A percentile compares a stretch with the other conserved stretches of the same genome.
Conservation (phyloP, 1,140 invertebrate species). For the Zaprionus gabonicus region DNA sequence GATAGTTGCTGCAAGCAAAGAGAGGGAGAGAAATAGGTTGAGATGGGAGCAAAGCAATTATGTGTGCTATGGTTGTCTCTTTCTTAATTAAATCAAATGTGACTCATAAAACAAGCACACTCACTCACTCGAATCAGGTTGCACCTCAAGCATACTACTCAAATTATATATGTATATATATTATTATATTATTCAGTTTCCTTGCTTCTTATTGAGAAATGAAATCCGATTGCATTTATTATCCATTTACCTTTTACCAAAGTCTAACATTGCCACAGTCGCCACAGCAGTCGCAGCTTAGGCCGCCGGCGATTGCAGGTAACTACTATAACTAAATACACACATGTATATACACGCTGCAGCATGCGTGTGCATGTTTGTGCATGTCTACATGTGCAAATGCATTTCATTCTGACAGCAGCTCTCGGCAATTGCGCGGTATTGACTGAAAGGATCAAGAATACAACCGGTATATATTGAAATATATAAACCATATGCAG, state of each 20-base stretch:
- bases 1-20: constrained; percentile 91
- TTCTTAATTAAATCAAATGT: constrained; percentile 43
- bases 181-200: neutral
- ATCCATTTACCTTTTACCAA: neutral
- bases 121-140: constrained; percentile 22
- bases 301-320: constrained; percentile 14
- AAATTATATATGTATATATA: neutral
- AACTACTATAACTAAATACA: constrained; percentile 8
- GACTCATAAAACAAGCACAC: constrained; percentile 17
- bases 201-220: neutral
- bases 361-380: neutral
- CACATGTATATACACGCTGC: neutral
- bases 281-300: constrained; percentile 8
- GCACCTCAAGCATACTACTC: neutral
- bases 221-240: neutral
- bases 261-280: constrained; percentile 15
- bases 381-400: neutral
- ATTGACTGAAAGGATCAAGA: too few species aligned
- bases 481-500: too few species aligned
- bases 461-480: too few species aligned
- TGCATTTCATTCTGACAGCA: neutral
- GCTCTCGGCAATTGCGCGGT: neutral
- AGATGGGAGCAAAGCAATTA: constrained; percentile 37
- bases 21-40: neutral
- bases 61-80: constrained; percentile 6